Percentiles rank a stretch among this genome's conserved stretches.
These are phyloP conservation scores for Sebastes diploproa DNA, from an alignment of 2,797 vertebrate species.

Conservation along the genomic window DNA sequence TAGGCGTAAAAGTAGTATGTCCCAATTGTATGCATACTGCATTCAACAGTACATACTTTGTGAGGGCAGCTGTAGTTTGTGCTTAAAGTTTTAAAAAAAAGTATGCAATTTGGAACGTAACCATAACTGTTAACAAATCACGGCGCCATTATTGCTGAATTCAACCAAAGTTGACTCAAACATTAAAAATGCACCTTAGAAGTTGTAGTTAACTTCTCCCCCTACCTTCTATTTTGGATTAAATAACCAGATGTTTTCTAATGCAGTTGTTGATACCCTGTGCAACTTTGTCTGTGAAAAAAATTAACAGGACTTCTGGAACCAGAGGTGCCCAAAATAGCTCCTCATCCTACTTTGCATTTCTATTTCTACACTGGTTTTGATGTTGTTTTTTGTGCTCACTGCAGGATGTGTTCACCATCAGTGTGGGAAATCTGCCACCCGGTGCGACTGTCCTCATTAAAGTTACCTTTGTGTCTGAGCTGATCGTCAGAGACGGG, in stretches of 20 bases:
- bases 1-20: too few species aligned
- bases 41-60: too few species aligned
- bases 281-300: background rate
- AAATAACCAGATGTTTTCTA: background rate
- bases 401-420: conserved; percentile 88
- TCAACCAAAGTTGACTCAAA: background rate
- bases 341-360: background rate
- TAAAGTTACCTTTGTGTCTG: conserved; percentile 89
- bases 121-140: too few species aligned
- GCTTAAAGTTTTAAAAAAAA: too few species aligned
- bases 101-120: too few species aligned
- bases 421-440: conserved; percentile 90
- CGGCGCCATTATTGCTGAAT: too few species aligned
- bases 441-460: conserved; percentile 86
- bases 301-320: background rate
- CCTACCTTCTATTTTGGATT: accelerated
- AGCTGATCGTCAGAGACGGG: conserved; percentile 78
- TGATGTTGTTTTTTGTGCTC: background rate
- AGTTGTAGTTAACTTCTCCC: background rate
- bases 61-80: too few species aligned
- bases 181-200: background rate
- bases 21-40: too few species aligned
- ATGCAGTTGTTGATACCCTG: background rate
- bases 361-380: background rate
- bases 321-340: background rate